Percentiles rank a stretch among this genome's conserved stretches.
Evolutionary conservation across 2,888 invertebrate genomes (phyloP).

Genomic region (Megalurothrips usitatus): DNA sequence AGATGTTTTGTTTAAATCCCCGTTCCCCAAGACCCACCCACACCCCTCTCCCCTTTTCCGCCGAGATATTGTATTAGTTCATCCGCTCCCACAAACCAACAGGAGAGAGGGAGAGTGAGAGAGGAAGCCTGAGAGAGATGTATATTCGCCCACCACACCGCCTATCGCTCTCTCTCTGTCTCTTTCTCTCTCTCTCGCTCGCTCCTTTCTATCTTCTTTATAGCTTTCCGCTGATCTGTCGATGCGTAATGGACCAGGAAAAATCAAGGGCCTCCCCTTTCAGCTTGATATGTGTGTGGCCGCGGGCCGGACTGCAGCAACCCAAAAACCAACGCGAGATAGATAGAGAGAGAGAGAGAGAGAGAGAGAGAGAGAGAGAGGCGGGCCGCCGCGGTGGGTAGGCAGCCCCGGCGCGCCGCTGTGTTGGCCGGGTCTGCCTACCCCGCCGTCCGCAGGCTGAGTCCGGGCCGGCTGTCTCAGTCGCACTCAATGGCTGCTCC

Average conservation of each 20-base stretch:
- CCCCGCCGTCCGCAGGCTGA: no score
- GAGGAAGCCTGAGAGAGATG: no score
- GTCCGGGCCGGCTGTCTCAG: no score
- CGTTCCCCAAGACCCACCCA: not conserved
- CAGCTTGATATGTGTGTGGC: not conserved
- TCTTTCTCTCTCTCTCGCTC: not conserved
- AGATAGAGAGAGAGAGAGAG: no score
- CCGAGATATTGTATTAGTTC: conserved; percentile 9
- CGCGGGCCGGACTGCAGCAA: not conserved
- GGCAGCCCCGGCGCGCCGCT: no score
- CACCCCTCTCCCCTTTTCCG: not conserved
- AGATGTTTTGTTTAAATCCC: conserved; percentile 13
- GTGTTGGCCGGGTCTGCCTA: no score
- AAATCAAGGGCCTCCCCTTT: not conserved
- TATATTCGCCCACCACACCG: no score
- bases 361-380: no score
- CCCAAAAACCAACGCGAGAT: no score
- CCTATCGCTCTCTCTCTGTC: no score
- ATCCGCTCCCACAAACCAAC: not conserved
- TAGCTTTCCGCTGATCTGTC: conserved; percentile 21
- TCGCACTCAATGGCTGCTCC: no score
- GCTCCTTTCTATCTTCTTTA: conserved; percentile 6
- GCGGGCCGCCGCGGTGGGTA: no score
- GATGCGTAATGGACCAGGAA: conserved; percentile 19
- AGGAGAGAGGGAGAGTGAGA: not conserved